Conservation (phyloP, 2,888 invertebrate species). For the Eupithecia centaureata region DNA sequence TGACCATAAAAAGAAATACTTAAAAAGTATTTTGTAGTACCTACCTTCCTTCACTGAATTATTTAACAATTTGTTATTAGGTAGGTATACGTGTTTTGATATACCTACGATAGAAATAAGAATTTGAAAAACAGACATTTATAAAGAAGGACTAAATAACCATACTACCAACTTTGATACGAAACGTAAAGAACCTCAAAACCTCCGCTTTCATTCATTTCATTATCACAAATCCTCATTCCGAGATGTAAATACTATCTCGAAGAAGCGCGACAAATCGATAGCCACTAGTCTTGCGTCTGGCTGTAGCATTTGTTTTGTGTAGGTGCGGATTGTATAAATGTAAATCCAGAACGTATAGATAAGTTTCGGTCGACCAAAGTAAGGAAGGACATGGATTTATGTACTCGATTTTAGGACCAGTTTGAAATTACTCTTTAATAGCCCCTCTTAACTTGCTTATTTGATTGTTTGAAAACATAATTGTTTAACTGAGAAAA, state of each 20-base stretch:
- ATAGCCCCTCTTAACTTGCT: too few species aligned
- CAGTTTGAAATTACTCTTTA: background rate
- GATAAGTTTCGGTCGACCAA: background rate
- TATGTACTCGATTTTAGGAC: background rate
- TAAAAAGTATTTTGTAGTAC: too few species aligned
- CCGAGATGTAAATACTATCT: constrained; percentile 43
- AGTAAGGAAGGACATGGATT: background rate
- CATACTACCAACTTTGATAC: background rate
- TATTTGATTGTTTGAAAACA: too few species aligned
- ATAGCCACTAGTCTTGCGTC: constrained; percentile 39
- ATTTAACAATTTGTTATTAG: too few species aligned
- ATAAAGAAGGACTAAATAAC: background rate
- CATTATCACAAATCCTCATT: constrained; percentile 36
- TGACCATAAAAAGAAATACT: too few species aligned
- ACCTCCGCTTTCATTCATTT: background rate
- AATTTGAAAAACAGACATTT: background rate
- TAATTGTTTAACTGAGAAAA: background rate
- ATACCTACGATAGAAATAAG: background rate
- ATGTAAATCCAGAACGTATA: background rate
- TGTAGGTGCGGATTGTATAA: constrained; percentile 18
- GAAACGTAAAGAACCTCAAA: background rate
- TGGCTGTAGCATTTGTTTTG: constrained; percentile 36
- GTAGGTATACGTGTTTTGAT: background rate
- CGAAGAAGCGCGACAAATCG: constrained; percentile 45
- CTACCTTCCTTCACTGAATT: too few species aligned